Evolutionary conservation across 2,113 vertebrate species (phyloP).

Genomic region (Chaetura pelagica): DNA sequence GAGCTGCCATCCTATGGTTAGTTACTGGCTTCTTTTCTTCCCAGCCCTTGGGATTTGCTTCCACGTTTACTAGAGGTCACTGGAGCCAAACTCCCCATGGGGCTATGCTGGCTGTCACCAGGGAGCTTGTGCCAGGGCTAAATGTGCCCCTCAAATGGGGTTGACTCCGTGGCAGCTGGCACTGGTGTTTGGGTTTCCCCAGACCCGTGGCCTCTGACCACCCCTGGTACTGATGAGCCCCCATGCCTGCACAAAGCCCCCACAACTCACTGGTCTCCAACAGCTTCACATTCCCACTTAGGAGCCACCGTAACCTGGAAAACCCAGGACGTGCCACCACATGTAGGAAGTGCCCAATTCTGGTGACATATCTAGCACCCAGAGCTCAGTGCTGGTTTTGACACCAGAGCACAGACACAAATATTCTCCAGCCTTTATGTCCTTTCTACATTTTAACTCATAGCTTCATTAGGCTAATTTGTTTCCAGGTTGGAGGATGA

Average conservation of each 20-base stretch:
- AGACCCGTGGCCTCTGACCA: accelerated
- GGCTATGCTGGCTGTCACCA: background rate
- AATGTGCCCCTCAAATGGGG: background rate
- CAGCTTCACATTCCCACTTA: background rate
- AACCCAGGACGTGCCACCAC: accelerated
- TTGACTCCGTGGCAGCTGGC: background rate
- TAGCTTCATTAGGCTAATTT: slow-evolving; percentile 63
- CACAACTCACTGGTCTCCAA: background rate
- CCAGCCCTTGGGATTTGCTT: background rate
- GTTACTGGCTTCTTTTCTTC: slow-evolving; percentile 16
- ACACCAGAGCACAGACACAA: background rate
- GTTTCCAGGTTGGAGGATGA: slow-evolving; percentile 63
- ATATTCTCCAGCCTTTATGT: slow-evolving; percentile 28
- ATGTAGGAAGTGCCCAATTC: background rate
- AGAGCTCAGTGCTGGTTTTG: background rate
- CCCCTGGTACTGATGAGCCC: background rate
- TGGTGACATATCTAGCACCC: background rate
- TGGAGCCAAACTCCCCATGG: background rate
- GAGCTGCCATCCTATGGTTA: background rate
- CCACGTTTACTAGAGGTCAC: background rate
- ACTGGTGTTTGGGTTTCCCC: background rate
- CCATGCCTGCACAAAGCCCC: background rate
- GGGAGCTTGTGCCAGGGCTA: background rate
- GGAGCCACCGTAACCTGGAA: background rate
- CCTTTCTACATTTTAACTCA: slow-evolving; percentile 48